These are phyloP conservation scores for Microplitis demolitor DNA, from an alignment of 1,140 invertebrate genomes.

Conservation along the genomic window DNA sequence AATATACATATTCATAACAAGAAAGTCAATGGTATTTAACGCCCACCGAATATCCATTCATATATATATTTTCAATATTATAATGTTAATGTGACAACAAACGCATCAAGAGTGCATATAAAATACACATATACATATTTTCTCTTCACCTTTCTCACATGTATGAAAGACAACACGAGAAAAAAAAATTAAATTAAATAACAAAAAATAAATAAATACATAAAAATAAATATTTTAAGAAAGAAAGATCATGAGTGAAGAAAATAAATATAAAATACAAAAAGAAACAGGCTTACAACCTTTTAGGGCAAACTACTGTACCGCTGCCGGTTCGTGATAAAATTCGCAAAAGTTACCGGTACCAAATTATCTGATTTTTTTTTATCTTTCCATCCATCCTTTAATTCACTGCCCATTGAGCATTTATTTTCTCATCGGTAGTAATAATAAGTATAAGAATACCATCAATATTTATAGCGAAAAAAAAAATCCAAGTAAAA, in stretches of 20 bases:
- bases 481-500: not conserved
- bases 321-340: not conserved
- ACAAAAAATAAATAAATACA: not conserved
- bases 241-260: constrained; percentile 6
- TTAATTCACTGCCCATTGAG: not conserved
- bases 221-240: not conserved
- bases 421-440: not conserved
- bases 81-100: constrained; percentile 19
- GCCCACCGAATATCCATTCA: constrained; percentile 26
- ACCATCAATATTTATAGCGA: no score
- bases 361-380: constrained; percentile 5
- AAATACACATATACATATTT: no score
- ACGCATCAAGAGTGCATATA: constrained; percentile 7
- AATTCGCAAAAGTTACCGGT: not conserved
- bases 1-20: not conserved
- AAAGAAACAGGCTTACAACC: constrained; percentile 21
- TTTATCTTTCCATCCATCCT: not conserved
- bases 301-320: constrained; percentile 26
- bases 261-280: not conserved
- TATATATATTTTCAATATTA: constrained; percentile 24
- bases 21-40: constrained; percentile 25
- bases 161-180: not conserved
- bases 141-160: no score
- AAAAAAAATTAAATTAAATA: not conserved
- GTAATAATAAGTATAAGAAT: no score